Evolutionary conservation across 2,888 invertebrate species (phyloP).

Genomic region (Pseudococcus longispinus): DNA sequence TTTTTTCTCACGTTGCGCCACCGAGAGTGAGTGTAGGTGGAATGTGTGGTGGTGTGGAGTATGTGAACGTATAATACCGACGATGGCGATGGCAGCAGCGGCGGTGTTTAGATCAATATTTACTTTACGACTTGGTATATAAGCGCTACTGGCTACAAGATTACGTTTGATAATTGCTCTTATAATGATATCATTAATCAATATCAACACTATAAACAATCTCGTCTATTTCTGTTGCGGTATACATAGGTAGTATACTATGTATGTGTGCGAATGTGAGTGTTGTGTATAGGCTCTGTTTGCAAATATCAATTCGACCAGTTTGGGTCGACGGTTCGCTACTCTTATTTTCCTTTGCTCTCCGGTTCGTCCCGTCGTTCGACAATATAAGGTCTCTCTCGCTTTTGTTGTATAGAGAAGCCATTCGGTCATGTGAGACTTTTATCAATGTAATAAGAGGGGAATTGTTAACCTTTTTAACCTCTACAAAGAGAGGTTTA

Average conservation of each 20-base stretch:
- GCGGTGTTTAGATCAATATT: background rate
- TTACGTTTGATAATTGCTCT: conserved; percentile 26
- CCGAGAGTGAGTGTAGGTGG: background rate
- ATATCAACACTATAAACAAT: conserved; percentile 22
- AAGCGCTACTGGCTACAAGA: conserved; percentile 23
- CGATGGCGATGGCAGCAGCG: background rate
- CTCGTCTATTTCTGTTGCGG: background rate
- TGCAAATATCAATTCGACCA: conserved; percentile 1
- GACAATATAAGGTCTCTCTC: conserved; percentile 1
- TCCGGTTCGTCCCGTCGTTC: background rate
- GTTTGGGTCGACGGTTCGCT: background rate
- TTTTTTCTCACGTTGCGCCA: background rate
- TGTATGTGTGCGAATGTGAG: background rate
- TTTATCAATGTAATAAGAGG: conserved; percentile 6
- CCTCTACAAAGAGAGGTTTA: conserved; percentile 6
- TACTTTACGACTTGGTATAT: conserved; percentile 13
- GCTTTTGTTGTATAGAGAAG: conserved; percentile 2
- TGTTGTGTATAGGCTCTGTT: background rate
- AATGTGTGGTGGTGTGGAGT: background rate
- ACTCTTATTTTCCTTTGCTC: background rate
- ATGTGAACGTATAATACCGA: background rate
- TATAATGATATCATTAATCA: conserved; percentile 40
- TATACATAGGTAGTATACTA: background rate
- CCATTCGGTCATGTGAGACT: conserved; percentile 11
- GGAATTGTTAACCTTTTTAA: conserved; percentile 11